phyloP scores from a whole-genome alignment of 2,113 vertebrate genomes.

The Ciconia stormi region DNA sequence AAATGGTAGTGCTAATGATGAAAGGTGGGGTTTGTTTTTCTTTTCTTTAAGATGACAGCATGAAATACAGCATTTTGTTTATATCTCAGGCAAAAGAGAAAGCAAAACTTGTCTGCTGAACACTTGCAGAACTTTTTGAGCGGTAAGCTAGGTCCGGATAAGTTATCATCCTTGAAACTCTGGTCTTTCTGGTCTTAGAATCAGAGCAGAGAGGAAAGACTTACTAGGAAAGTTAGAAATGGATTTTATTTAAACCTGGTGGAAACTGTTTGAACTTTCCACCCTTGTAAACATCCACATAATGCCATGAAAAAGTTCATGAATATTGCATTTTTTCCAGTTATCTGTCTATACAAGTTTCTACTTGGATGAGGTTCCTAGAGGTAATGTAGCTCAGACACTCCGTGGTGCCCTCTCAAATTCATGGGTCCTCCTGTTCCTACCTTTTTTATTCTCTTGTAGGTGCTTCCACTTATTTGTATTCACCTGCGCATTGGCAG shows the following conservation, averaged over 20 bases:
- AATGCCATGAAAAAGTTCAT: conserved; percentile 81
- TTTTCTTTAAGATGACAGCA: conserved; percentile 66
- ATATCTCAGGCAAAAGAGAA: conserved; percentile 69
- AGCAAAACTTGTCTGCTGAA: conserved; percentile 56
- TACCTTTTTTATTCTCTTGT: conserved; percentile 96
- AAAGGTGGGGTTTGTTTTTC: conserved; percentile 18
- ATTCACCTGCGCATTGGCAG: conserved; percentile 78
- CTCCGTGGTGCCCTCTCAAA: conserved; percentile 95
- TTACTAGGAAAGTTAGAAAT: conserved; percentile 70
- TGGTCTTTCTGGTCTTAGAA: conserved; percentile 32
- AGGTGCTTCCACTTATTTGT: conserved; percentile 95
- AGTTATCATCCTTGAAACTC: conserved; percentile 55
- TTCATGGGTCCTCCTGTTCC: conserved; percentile 98
- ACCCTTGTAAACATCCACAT: conserved; percentile 87
- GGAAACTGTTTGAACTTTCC: conserved; percentile 73
- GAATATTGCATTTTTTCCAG: conserved; percentile 87
- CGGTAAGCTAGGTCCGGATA: conserved; percentile 51
- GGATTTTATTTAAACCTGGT: conserved; percentile 73
- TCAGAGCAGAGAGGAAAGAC: conserved; percentile 46
- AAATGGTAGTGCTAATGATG: conserved; percentile 71
- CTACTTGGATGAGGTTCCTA: conserved; percentile 77
- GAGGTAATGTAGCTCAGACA: conserved; percentile 85
- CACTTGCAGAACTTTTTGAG: conserved; percentile 57
- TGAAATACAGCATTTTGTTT: conserved; percentile 64
- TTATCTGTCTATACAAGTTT: conserved; percentile 84